Evolutionary conservation across 2,888 invertebrate species (phyloP), one percentile per base, ranked within the genome.

Genomic region (Punctoribates punctum): DNA sequence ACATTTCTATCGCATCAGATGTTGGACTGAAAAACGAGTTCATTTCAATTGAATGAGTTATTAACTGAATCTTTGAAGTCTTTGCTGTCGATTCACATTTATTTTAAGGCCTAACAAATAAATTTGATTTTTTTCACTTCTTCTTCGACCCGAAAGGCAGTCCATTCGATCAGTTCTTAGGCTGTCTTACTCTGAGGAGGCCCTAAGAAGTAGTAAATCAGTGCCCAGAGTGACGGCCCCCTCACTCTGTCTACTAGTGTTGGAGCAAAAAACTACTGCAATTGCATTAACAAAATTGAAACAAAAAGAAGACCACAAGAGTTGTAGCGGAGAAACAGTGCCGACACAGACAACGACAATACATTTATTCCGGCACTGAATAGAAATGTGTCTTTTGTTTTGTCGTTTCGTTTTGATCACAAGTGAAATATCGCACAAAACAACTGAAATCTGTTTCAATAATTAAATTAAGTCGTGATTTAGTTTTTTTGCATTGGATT

Each of bases 221-320:
- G 72, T 72, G 48, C 48, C 25, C 17, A 0, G 23, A 27, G 20
- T 72, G 46, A 72, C 46, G 48, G 72, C 72, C 46, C 27, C 27
- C 11, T 25, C 72, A 46, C 46, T 42, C 20, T 46, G 46, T 34
- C 34, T 62, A 60, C 62, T 15, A 67, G 20, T 67, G 38, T 17
- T 67, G 20, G 27, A 8, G 51, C 27, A 51, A 73, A 25, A 54
- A 48, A 60, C 42, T 34, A 60, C 42, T 34, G 27, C 34, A 34
- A 73, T 73, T 73, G 57, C 57, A 73, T 73, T 60, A 73, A 73
- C 42, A 54, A 57, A 73, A 73, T 73, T 42, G 60, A 73, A 73
- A 60, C 57, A 38, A 57, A 57, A 46, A 73, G 51, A 51, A 34
- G 38, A 73, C 60, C 60, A 60, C 60, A 54, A 57, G 54, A 51